These are phyloP conservation scores for Dorcus parallelipipedus DNA, from an alignment of 2,888 invertebrate genomes.

Conservation along the genomic window DNA sequence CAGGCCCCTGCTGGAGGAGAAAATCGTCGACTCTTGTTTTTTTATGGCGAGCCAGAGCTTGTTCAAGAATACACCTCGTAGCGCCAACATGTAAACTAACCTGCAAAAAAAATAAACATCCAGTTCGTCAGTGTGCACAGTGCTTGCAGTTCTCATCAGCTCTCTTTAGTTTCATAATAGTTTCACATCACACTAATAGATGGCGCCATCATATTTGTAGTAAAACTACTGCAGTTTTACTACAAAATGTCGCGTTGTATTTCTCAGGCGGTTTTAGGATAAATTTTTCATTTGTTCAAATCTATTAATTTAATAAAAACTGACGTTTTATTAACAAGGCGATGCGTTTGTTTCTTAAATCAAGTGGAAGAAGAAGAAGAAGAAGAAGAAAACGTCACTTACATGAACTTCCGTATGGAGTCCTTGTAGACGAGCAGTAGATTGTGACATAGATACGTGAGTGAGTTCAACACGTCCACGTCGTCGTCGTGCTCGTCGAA, in stretches of 20 bases:
- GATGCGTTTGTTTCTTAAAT: no score
- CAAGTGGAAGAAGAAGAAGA: no score
- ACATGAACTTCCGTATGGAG: slow-evolving; percentile 84
- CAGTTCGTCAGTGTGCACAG: no score
- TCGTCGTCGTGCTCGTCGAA: slow-evolving; percentile 47
- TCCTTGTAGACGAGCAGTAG: slow-evolving; percentile 76
- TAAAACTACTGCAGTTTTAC: no score
- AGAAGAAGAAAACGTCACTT: slow-evolving; percentile 29
- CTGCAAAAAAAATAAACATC: slow-evolving; percentile 20
- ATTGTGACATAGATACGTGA: slow-evolving; percentile 71
- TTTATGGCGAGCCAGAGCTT: slow-evolving; percentile 42
- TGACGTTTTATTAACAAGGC: no score
- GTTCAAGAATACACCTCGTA: slow-evolving; percentile 43
- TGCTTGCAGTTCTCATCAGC: no score
- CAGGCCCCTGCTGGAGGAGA: slow-evolving; percentile 36
- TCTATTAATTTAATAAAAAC: no score
- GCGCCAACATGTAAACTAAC: slow-evolving; percentile 44
- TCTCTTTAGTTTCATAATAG: no score
- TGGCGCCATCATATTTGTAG: no score
- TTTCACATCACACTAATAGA: no score
- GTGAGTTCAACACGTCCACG: slow-evolving; percentile 38
- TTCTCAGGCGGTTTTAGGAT: neutral
- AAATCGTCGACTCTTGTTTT: slow-evolving; percentile 31
- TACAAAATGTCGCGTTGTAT: slow-evolving; percentile 11
- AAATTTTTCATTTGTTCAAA: no score